These are phyloP conservation scores for Axea sp. DNA, from an alignment of 2,888 invertebrate genomes.

Conservation along the genomic window DNA sequence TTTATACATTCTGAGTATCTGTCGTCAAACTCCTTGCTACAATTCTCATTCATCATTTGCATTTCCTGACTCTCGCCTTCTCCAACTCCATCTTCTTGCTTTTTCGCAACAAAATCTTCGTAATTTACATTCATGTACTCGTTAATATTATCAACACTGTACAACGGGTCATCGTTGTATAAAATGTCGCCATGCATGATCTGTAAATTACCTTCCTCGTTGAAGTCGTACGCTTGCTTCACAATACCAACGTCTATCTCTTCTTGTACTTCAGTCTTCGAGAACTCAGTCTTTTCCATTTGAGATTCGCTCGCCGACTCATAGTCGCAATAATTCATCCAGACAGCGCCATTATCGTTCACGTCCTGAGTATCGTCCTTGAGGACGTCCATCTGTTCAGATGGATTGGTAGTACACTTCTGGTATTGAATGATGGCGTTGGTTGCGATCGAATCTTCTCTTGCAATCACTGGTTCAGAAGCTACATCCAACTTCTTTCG, in stretches of 20 bases:
- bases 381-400: neutral
- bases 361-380: constrained; percentile 54
- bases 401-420: no score
- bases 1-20: constrained; percentile 55
- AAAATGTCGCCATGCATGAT: constrained; percentile 54
- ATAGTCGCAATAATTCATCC: constrained; percentile 61
- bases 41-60: constrained; percentile 2
- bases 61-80: neutral
- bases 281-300: constrained; percentile 73
- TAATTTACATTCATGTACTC: constrained; percentile 56
- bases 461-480: constrained; percentile 53
- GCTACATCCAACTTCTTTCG: constrained; percentile 67
- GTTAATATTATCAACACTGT: constrained; percentile 52
- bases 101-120: constrained; percentile 30
- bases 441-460: constrained; percentile 64
- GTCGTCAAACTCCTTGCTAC: constrained; percentile 38
- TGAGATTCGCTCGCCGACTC: constrained; percentile 65
- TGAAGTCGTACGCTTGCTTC: constrained; percentile 38
- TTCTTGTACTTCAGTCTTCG: constrained; percentile 74
- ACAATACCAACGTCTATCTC: no score
- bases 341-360: constrained; percentile 43
- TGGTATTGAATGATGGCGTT: constrained; percentile 66
- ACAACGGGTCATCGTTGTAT: constrained; percentile 50
- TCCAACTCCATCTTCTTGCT: neutral
- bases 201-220: constrained; percentile 42